A percentile compares a stretch with the other conserved stretches of the same genome.
Evolutionary conservation across 2,797 vertebrate genomes (phyloP).

Genomic region (Sparidentex hasta): DNA sequence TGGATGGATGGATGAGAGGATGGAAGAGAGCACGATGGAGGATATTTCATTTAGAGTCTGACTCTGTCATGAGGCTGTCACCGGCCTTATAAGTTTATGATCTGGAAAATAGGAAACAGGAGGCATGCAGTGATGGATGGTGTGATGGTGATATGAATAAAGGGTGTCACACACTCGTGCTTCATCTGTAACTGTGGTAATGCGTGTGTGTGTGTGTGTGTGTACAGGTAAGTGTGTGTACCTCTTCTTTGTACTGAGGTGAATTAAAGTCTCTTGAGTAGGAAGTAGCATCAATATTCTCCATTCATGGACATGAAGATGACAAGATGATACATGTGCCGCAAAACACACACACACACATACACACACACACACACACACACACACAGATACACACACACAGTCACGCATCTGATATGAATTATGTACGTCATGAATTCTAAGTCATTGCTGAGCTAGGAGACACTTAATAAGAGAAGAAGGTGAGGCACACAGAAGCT

Average conservation of each 20-base stretch:
- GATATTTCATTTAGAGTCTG: slow-evolving; percentile 62
- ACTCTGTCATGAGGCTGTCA: slow-evolving; percentile 46
- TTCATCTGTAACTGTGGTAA: slow-evolving; percentile 45
- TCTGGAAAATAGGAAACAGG: slow-evolving; percentile 67
- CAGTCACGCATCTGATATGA: slow-evolving; percentile 49
- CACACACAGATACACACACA: slow-evolving; percentile 46
- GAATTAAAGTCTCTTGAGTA: slow-evolving; percentile 87
- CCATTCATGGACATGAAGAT: slow-evolving; percentile 85
- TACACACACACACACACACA: slow-evolving; percentile 42
- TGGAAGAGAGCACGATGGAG: slow-evolving; percentile 61
- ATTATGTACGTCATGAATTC: slow-evolving; percentile 50
- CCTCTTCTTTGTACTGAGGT: slow-evolving; percentile 87
- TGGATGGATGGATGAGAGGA: slow-evolving; percentile 64
- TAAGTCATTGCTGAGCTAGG: slow-evolving; percentile 42
- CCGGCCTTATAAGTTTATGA: slow-evolving; percentile 69
- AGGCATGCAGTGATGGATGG: slow-evolving; percentile 66
- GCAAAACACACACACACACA: slow-evolving; percentile 35
- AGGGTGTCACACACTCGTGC: slow-evolving; percentile 52
- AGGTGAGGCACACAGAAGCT: slow-evolving; percentile 69
- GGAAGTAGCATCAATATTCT: slow-evolving; percentile 85
- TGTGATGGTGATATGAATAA: slow-evolving; percentile 56
- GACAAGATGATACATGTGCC: slow-evolving; percentile 65
- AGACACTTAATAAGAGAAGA: slow-evolving; percentile 41
- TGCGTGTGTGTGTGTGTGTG: slow-evolving; percentile 43
- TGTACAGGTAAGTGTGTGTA: slow-evolving; percentile 61